Percentiles rank a stretch among this genome's conserved stretches.
These are phyloP conservation scores for Apteryx mantelli DNA, from an alignment of 2,113 vertebrate genomes.

Conservation along the genomic window DNA sequence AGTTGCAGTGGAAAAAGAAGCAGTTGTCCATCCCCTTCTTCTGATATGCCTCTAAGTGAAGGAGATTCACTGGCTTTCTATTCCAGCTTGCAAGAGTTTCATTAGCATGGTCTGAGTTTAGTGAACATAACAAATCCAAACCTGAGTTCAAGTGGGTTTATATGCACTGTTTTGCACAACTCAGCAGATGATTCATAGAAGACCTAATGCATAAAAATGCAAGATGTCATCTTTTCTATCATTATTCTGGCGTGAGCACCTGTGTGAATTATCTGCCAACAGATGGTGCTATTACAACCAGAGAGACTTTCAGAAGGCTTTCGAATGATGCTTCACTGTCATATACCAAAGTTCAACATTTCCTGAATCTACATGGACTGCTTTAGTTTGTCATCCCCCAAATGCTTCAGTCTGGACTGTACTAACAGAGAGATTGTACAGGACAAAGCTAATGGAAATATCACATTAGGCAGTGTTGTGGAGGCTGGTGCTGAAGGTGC, in stretches of 20 bases:
- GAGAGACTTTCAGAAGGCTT: neutral
- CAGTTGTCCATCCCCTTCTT: neutral
- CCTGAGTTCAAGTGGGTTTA: neutral
- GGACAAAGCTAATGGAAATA: neutral
- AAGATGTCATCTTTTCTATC: neutral
- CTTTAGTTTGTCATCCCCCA: neutral
- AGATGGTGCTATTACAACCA: neutral
- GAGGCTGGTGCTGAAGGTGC: neutral
- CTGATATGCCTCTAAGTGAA: neutral
- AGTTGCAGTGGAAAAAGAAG: neutral
- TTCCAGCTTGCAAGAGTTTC: neutral
- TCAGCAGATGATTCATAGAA: rapidly evolving
- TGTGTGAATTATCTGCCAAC: neutral
- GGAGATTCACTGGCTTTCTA: neutral
- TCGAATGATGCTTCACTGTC: neutral
- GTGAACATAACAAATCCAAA: neutral
- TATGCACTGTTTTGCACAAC: neutral
- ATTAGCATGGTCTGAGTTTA: neutral
- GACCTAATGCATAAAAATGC: neutral
- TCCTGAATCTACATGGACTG: neutral
- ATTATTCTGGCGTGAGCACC: rapidly evolving
- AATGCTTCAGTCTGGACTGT: neutral
- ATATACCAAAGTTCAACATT: neutral
- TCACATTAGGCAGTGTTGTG: neutral
- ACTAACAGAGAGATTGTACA: neutral